Conservation (phyloP, 64 coral and sea anemone genomes). For the Anthopleura sola region DNA sequence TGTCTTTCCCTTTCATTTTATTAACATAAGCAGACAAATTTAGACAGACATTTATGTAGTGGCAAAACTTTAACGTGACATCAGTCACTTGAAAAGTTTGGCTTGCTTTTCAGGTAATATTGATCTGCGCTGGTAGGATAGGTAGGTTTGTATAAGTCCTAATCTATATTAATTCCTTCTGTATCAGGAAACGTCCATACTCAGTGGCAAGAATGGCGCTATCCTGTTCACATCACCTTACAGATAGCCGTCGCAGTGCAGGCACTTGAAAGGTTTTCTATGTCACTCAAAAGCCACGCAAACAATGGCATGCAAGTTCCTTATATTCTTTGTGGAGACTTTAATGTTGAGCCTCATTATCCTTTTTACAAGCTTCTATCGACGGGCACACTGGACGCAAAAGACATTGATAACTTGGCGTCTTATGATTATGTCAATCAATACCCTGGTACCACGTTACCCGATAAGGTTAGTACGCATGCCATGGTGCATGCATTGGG, state of each 20-base stretch:
- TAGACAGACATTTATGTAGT: no score
- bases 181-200: neutral
- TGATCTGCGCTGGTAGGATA: no score
- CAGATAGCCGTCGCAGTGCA: neutral
- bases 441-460: neutral
- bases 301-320: neutral
- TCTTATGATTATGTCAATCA: neutral
- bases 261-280: constrained; percentile 4
- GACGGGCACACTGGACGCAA: constrained; percentile 28
- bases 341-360: constrained; percentile 54
- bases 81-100: no score
- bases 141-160: no score
- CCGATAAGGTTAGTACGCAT: neutral
- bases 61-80: no score
- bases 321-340: constrained; percentile 50
- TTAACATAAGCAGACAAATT: no score
- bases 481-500: no score
- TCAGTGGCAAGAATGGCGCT: neutral
- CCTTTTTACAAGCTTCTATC: constrained; percentile 55
- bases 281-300: neutral
- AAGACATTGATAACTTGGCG: neutral
- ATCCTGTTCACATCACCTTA: neutral
- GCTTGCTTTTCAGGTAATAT: no score
- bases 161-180: neutral
- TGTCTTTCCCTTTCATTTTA: no score